Percentiles rank a stretch among this genome's conserved stretches.
These are phyloP conservation scores for Tribolium madens DNA, from an alignment of 1,140 invertebrate genomes.

Conservation along the genomic window DNA sequence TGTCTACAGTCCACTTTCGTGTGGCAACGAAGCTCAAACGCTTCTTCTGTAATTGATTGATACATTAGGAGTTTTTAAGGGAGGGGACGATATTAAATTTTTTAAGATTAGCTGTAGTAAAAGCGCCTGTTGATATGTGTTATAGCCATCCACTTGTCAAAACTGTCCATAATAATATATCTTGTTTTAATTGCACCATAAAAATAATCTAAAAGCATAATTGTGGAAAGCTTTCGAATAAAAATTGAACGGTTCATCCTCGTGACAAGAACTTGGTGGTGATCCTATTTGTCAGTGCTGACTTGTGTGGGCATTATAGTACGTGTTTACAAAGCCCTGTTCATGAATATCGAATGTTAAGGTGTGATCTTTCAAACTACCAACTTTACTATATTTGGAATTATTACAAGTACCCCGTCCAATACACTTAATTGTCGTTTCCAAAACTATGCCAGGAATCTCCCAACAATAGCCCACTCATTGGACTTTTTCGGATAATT, in stretches of 20 bases:
- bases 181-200: slow-evolving; percentile 12
- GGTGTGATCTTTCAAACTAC: slow-evolving; percentile 46
- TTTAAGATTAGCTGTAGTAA: slow-evolving; percentile 17
- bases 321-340: slow-evolving; percentile 46
- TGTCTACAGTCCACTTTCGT: slow-evolving; percentile 32
- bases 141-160: slow-evolving; percentile 15
- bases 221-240: background rate
- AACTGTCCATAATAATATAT: slow-evolving; percentile 17
- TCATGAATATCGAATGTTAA: slow-evolving; percentile 48
- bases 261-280: slow-evolving; percentile 42
- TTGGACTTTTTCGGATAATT: background rate
- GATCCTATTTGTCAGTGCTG: slow-evolving; percentile 49
- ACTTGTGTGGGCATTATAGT: slow-evolving; percentile 46
- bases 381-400: slow-evolving; percentile 46
- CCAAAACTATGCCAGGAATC: background rate
- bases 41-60: slow-evolving; percentile 33
- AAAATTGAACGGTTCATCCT: slow-evolving; percentile 34
- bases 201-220: slow-evolving; percentile 22
- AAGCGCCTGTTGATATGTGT: slow-evolving; percentile 2
- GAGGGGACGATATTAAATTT: slow-evolving; percentile 15
- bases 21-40: slow-evolving; percentile 28
- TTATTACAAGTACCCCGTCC: slow-evolving; percentile 26
- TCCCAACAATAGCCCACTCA: slow-evolving; percentile 7
- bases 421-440: slow-evolving; percentile 28
- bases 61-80: background rate